Evolutionary conservation across 2,797 vertebrate species (phyloP).

Genomic region (Micropoecilia bifurca): DNA sequence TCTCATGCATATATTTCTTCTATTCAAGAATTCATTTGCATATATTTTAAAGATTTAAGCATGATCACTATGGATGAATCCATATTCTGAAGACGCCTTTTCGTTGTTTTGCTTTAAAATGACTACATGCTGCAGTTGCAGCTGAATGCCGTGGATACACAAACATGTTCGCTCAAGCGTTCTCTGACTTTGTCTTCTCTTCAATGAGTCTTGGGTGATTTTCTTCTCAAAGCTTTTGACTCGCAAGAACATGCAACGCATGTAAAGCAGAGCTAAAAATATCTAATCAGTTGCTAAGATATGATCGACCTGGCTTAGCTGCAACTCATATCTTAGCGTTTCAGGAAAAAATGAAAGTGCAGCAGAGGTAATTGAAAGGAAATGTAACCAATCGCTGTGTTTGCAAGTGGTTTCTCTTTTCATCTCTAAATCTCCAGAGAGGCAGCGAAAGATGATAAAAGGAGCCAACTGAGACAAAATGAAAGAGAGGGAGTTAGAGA

Average conservation of each 20-base stretch:
- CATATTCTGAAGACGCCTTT: constrained; percentile 43
- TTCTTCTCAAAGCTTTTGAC: constrained; percentile 24
- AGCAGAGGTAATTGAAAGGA: constrained; percentile 40
- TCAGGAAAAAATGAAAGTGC: constrained; percentile 10
- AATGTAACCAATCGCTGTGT: constrained; percentile 30
- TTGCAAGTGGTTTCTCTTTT: constrained; percentile 23
- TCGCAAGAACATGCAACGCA: constrained; percentile 36
- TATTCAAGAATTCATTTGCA: constrained; percentile 49
- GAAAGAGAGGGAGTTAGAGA: constrained; percentile 29
- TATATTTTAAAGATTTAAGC: constrained; percentile 52
- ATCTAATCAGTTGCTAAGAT: constrained; percentile 67
- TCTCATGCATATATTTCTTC: constrained; percentile 51
- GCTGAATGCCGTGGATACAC: constrained; percentile 22
- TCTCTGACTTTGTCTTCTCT: constrained; percentile 35
- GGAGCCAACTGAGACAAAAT: constrained; percentile 31
- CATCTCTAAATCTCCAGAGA: constrained; percentile 24
- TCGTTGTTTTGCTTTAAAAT: constrained; percentile 44
- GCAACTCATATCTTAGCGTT: constrained; percentile 37
- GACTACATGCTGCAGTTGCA: constrained; percentile 39
- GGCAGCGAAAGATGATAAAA: constrained; percentile 30
- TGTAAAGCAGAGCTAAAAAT: constrained; percentile 63
- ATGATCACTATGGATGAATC: constrained; percentile 17
- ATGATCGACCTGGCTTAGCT: constrained; percentile 57
- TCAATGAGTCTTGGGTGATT: constrained; percentile 31
- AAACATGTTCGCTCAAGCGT: constrained; percentile 18